Conservation (phyloP, 2,888 invertebrate genomes). For the Metacarcinus magister region DNA sequence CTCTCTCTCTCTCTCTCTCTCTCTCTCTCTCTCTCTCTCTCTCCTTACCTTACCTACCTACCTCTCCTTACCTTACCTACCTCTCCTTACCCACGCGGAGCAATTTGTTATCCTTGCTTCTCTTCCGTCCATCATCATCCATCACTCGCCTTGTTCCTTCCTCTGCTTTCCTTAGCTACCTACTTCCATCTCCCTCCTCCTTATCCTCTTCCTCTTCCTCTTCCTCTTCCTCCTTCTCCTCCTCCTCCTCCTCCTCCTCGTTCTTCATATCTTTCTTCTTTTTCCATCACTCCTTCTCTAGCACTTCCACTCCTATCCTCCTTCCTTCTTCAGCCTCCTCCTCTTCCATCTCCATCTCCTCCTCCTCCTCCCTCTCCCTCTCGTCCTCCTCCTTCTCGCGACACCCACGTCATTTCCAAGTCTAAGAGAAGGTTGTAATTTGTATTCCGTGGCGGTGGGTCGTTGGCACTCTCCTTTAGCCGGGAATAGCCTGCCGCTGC, state of each 20-base stretch:
- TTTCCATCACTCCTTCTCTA: neutral
- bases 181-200: neutral
- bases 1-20: neutral
- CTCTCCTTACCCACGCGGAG: neutral
- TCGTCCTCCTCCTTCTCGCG: slow-evolving; percentile 40
- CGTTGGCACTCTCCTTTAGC: slow-evolving; percentile 64
- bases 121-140: slow-evolving; percentile 40
- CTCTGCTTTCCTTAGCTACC: slow-evolving; percentile 8
- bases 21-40: neutral
- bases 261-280: neutral
- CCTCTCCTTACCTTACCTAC: slow-evolving; percentile 38
- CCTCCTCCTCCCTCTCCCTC: neutral
- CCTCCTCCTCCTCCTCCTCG: neutral
- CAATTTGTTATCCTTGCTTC: slow-evolving; percentile 32
- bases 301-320: neutral
- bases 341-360: neutral
- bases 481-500: slow-evolving; percentile 49
- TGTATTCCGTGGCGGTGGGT: slow-evolving; percentile 64
- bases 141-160: slow-evolving; percentile 34
- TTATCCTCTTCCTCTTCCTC: neutral
- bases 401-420: slow-evolving; percentile 60
- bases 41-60: neutral
- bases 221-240: neutral
- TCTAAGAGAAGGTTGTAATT: slow-evolving; percentile 55
- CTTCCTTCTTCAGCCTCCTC: neutral